Conservation (phyloP, 2,888 invertebrate genomes). For the Autographa pulchrina region DNA sequence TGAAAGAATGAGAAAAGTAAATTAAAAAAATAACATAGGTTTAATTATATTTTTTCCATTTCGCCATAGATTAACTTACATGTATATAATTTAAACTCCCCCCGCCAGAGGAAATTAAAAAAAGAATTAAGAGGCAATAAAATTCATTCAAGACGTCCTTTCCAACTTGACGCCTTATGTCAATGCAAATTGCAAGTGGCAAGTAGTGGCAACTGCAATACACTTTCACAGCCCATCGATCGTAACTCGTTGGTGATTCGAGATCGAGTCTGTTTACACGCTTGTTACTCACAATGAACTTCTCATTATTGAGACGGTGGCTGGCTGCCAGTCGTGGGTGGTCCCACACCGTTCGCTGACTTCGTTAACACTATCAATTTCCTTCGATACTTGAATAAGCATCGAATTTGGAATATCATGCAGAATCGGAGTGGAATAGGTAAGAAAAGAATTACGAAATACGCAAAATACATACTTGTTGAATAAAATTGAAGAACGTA, state of each 20-base stretch:
- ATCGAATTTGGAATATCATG: constrained; percentile 21
- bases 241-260: constrained; percentile 56
- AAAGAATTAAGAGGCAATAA: not conserved
- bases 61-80: too few relatives aligned
- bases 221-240: constrained; percentile 55
- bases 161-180: constrained; percentile 7
- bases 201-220: constrained; percentile 33
- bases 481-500: too few relatives aligned
- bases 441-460: not conserved
- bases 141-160: not conserved
- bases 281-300: constrained; percentile 62
- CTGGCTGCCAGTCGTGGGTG: constrained; percentile 57
- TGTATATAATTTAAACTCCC: too few relatives aligned
- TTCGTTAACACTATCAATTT: constrained; percentile 47
- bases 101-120: not conserved
- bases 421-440: not conserved
- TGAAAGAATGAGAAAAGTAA: too few relatives aligned
- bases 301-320: constrained; percentile 54
- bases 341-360: constrained; percentile 52
- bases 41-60: too few relatives aligned
- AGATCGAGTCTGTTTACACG: constrained; percentile 65
- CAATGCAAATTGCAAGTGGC: constrained; percentile 16
- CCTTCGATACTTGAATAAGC: constrained; percentile 31
- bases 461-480: too few relatives aligned
- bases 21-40: too few relatives aligned